Evolutionary conservation across 2,113 vertebrate genomes (phyloP).

Genomic region (Panthera tigris): DNA sequence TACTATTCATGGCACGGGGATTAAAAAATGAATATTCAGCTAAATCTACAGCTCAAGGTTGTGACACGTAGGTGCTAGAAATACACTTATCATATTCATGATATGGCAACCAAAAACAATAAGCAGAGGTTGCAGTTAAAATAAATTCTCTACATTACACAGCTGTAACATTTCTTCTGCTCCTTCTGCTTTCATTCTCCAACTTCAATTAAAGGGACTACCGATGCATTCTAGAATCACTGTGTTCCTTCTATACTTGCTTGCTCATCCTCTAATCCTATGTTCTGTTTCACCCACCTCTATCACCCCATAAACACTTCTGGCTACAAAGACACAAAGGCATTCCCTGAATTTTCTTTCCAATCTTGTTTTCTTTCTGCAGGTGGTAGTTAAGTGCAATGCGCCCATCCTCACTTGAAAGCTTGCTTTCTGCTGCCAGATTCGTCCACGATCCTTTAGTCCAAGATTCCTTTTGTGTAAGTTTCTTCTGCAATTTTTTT

Average conservation of each 20-base stretch:
- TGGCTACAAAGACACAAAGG: not conserved
- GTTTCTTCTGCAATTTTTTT: not conserved
- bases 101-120: not conserved
- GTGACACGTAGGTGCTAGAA: not conserved
- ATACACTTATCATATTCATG: not conserved
- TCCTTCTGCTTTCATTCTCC: not conserved
- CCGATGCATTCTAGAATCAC: not conserved
- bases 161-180: not conserved
- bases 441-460: not conserved
- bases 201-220: not conserved
- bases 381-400: no score
- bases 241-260: no score
- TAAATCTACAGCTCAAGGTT: not conserved
- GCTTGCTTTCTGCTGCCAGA: not conserved
- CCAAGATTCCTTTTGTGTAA: not conserved
- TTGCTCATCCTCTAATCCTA: not conserved
- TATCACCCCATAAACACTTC: not conserved
- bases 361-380: not conserved
- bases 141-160: not conserved
- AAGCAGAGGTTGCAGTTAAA: not conserved
- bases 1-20: not conserved
- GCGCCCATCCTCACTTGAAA: fast-evolving
- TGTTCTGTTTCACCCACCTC: not conserved
- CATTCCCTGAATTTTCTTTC: not conserved
- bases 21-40: not conserved